Evolutionary conservation across 1,140 invertebrate genomes (phyloP), one percentile per base, ranked within the genome.

Genomic region (Proctacanthus coquilletti): DNA sequence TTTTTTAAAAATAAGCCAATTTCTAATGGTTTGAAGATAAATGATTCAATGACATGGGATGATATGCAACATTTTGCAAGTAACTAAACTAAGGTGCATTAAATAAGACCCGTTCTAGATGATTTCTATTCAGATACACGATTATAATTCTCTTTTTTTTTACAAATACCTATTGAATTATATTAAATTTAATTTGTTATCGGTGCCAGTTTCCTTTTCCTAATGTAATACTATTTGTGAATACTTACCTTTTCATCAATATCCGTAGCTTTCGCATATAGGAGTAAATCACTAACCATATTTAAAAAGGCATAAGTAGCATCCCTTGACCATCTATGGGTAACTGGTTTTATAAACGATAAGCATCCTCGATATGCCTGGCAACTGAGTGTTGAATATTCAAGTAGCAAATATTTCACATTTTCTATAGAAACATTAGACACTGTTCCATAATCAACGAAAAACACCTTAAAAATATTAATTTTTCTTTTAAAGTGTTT

Each of bases 371-470:
- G 31, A 13, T 41, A 13, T 13, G 41, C 44, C 32, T 43, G 42
- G 1, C 17, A 14, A 5, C 53, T 52, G 13, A 57, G 23, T 11
- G 1, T 33, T 9, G 48, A 48, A 34, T 53, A 58, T 1, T 41
- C 23, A 10, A 40, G 41, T 14, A 37, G 27, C 18, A 58, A 21
- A 44, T 43, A 51, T 41, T 49, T 51, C 0, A 58, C 21, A 13
- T 43, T 25, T 35, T 39, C 18, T 13, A 25, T 40, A 10, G 37
- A n/a, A 1, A 50, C 29, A 8, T 43, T 42, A 1, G 31, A 38
- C 11, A 45, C 38, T 6, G 38, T 42, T 5, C 54, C 54, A 14
- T 46, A 52, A 36, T 57, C 54, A 4, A 57, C 21, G 17, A 50
- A 42, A 17, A 39, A 19, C 6, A 57, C 52, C 49, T 51, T 14